Evolutionary conservation across 2,113 vertebrate species (phyloP).

Genomic region (Malaclemys terrapin): DNA sequence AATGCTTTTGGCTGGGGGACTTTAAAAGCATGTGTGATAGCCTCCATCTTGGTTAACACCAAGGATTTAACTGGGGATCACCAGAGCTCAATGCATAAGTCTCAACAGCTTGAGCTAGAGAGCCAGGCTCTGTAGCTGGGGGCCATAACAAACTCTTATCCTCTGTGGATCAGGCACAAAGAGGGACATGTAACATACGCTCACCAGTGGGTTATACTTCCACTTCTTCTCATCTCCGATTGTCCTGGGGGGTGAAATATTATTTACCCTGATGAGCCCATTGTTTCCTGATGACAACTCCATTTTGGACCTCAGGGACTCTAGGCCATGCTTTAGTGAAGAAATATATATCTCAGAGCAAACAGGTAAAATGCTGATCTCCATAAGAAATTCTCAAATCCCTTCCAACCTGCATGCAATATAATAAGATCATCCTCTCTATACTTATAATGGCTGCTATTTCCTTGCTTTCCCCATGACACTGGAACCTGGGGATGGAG

Average conservation of each 20-base stretch:
- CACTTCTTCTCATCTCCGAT: not conserved
- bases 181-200: not conserved
- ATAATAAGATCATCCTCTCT: not conserved
- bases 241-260: not conserved
- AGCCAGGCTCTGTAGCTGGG: not conserved
- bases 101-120: not conserved
- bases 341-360: not conserved
- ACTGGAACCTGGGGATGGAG: not conserved
- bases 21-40: not conserved
- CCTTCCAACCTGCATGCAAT: not conserved
- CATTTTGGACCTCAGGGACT: not conserved
- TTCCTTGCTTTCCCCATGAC: not conserved
- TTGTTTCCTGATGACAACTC: not conserved
- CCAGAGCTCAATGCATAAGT: not conserved
- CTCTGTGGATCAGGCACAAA: not conserved
- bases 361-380: not conserved
- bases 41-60: not conserved
- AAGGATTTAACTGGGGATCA: not conserved
- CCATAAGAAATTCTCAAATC: not conserved
- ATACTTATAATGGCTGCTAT: not conserved
- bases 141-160: not conserved
- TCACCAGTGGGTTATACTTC: not conserved
- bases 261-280: not conserved
- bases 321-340: not conserved
- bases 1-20: not conserved